Conservation (phyloP, 1,140 invertebrate species). For the Heterodera carotae region DNA sequence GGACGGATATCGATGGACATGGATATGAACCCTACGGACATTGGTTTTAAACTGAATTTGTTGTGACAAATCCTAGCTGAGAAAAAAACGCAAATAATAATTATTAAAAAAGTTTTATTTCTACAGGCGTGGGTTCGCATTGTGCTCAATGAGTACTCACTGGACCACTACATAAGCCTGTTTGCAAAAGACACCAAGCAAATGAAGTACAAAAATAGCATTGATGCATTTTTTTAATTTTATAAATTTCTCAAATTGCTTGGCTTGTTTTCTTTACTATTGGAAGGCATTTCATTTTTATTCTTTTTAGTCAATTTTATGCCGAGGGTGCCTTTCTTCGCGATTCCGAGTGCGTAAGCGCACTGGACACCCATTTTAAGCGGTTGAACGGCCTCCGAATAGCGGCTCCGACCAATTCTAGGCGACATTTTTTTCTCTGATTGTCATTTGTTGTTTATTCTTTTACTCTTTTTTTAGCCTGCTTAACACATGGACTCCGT, state of each 20-base stretch:
- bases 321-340: conserved; percentile 54
- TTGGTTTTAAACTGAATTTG: too few species aligned
- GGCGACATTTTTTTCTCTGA: neutral
- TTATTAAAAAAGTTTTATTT: conserved; percentile 13
- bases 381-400: conserved; percentile 43
- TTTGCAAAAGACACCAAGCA: conserved; percentile 43
- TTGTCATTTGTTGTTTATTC: too few species aligned
- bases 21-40: too few species aligned
- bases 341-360: conserved; percentile 54
- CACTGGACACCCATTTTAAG: conserved; percentile 52
- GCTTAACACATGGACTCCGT: conserved; percentile 62
- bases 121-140: conserved; percentile 61
- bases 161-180: conserved; percentile 51
- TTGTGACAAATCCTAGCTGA: conserved; percentile 10
- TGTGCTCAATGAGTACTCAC: conserved; percentile 56
- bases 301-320: conserved; percentile 58
- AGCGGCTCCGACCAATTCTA: conserved; percentile 50
- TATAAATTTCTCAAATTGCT: too few species aligned
- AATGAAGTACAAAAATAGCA: too few species aligned
- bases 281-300: too few species aligned
- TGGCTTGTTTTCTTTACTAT: too few species aligned
- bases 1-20: too few species aligned
- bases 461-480: conserved; percentile 25
- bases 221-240: too few species aligned
- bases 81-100: neutral